Base-by-base conservation (phyloP, 2,888 invertebrate species). In the Villa cingulata region DNA sequence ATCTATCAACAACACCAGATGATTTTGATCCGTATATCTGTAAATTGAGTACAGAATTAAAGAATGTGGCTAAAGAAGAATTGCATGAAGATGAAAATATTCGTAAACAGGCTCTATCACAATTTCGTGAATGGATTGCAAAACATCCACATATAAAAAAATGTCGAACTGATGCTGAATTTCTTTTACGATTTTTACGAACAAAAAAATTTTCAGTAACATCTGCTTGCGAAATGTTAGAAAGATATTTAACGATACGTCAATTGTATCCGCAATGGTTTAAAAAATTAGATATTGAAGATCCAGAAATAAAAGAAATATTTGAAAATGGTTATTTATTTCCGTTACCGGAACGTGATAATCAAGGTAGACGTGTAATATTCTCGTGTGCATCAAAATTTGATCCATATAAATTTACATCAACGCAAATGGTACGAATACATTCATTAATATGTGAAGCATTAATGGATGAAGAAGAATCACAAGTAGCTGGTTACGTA, bases 221-320 rank as follows among this genome's bases (percentile, higher is more conserved):
- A 0, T 78, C 84, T 63, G 83, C 91, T 0, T 86, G 89, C 58
- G 84, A 86, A 53, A 85, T 91, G 81, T 68, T 92, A 54, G 89
- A 91, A 64, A 78, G 86, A 43, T 92, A 91, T 66, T 72, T 92
- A 47, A 84, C 83, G 29, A 85, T 90, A 54, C 74, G 91, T 7
- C 86, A 88, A 64, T 72, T 88, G 58, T 84, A 87, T 60, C 86
- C 90, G 0, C 77, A 83, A 44, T 90, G 90, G 89, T 92, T 90
- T 71, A 76, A 78, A 56, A 81, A 83, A 49, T 70, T 90, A 43
- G 86, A 89, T 59, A 80, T 85, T 45, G 72, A 83, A 49, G 88
- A 90, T 62, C 81, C 85, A 1, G 80, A 81, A 44, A 73, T 92
- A 51, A 78, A 81, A 18, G 85, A 85, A 37, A 83, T 92, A 37